Percentiles rank a stretch among this genome's conserved stretches.
phyloP scores from a whole-genome alignment of 2,888 invertebrate genomes.

The Scaptomyza caliginosa region DNA sequence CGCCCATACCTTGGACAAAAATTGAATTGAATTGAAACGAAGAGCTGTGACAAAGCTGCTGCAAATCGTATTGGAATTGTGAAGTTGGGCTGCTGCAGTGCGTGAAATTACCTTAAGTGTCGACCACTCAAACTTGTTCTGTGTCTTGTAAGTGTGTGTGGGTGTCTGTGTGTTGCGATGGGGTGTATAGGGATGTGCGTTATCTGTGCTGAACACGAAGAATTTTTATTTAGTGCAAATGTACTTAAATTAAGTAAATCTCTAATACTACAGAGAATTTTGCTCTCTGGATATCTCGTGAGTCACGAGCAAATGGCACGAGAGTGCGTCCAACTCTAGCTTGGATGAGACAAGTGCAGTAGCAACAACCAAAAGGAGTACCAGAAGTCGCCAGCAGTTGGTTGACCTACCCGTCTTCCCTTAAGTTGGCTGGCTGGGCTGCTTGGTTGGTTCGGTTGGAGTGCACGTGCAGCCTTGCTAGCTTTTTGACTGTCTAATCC shows the following conservation, averaged over 20 bases:
- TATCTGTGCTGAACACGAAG: no score
- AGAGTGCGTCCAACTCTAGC: not conserved
- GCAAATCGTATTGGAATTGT: slow-evolving; percentile 4
- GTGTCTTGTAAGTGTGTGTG: slow-evolving; percentile 4
- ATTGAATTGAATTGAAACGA: slow-evolving; percentile 36
- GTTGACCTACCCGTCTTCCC: not conserved
- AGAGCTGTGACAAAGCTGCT: not conserved
- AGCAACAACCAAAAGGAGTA: slow-evolving; percentile 14
- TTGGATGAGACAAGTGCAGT: slow-evolving; percentile 1
- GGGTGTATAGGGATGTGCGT: not conserved
- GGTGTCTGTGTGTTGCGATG: not conserved
- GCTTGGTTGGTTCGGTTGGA: slow-evolving; percentile 3
- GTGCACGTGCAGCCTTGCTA: slow-evolving; percentile 65
- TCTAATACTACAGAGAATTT: no score
- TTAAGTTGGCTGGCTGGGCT: not conserved
- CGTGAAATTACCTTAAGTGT: slow-evolving; percentile 83
- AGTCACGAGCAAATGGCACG: not conserved
- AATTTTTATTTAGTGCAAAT: not conserved
- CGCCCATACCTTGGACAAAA: slow-evolving; percentile 13
- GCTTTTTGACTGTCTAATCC: slow-evolving; percentile 83
- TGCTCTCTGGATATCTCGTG: not conserved
- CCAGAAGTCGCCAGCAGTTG: not conserved
- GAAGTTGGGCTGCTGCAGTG: slow-evolving; percentile 56
- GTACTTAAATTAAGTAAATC: no score
- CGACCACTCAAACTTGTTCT: not conserved